A percentile compares a stretch with the other conserved stretches of the same genome.
Conservation (phyloP, 2,113 vertebrate species). For the Stigmatopora nigra region DNA sequence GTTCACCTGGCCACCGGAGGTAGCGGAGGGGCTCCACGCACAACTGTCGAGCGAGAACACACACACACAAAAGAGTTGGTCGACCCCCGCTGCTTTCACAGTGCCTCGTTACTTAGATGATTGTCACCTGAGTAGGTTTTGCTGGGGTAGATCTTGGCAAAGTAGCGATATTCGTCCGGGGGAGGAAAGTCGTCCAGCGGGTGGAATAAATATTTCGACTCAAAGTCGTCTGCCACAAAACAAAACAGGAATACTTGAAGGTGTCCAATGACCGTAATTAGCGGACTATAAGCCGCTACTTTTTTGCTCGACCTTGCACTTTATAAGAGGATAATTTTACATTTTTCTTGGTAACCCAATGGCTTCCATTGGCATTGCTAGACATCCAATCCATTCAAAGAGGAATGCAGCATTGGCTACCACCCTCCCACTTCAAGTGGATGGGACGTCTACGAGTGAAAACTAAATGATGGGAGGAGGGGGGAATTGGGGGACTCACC, state of each 20-base stretch:
- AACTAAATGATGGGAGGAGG: background rate
- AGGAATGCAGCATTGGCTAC: no score
- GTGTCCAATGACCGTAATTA: background rate
- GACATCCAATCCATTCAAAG: background rate
- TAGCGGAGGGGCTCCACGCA: constrained; percentile 64
- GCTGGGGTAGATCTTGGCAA: constrained; percentile 93
- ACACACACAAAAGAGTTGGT: background rate
- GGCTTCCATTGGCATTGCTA: no score
- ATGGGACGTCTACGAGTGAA: background rate
- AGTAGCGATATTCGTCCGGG: constrained; percentile 87
- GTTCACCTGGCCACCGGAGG: constrained; percentile 66
- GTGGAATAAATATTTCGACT: constrained; percentile 95
- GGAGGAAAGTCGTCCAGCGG: constrained; percentile 90
- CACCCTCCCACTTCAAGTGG: background rate
- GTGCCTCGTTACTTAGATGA: background rate
- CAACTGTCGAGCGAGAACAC: constrained; percentile 37
- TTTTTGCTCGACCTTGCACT: no score
- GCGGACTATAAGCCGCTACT: no score
- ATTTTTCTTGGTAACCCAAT: no score
- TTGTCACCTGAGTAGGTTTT: constrained; percentile 81
- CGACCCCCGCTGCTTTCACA: background rate
- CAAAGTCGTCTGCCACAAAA: constrained; percentile 83
- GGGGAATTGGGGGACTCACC: constrained; percentile 71
- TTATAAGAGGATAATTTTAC: no score
- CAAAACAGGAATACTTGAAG: background rate